Percentiles rank a stretch among this genome's conserved stretches.
phyloP scores from a whole-genome alignment of 1,140 invertebrate species.

The Drosophila tropicalis region DNA sequence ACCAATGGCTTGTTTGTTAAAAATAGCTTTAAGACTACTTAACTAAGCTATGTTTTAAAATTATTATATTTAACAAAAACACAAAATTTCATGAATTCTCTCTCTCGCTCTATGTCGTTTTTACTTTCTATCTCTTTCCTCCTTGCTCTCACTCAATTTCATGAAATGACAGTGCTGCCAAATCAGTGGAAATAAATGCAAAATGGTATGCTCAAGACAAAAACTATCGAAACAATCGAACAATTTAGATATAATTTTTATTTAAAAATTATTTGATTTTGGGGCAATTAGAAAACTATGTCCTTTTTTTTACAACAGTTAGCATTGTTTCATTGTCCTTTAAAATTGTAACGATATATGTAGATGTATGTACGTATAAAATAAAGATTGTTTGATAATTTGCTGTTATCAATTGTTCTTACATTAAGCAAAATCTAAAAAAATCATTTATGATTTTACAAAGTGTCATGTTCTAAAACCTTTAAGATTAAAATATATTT shows the following conservation, averaged over 20 bases:
- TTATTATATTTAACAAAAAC: not conserved
- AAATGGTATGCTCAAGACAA: not conserved
- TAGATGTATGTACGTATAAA: too few relatives aligned
- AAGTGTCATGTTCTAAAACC: too few relatives aligned
- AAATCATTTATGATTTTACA: too few relatives aligned
- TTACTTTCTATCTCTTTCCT: conserved; percentile 3
- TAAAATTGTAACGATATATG: too few relatives aligned
- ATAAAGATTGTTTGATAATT: too few relatives aligned
- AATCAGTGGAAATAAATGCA: not conserved
- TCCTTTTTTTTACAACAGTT: too few relatives aligned
- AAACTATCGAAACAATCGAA: not conserved
- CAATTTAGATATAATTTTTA: not conserved
- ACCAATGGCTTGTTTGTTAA: not conserved
- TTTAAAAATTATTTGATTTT: not conserved
- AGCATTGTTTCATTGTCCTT: too few relatives aligned
- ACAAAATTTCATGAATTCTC: not conserved
- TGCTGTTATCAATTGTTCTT: too few relatives aligned
- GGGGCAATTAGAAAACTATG: too few relatives aligned
- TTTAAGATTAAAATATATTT: not conserved
- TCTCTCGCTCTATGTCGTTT: conserved; percentile 7
- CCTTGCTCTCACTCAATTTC: not conserved
- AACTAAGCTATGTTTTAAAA: not conserved
- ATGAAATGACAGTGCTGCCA: not conserved
- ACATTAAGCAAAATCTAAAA: too few relatives aligned
- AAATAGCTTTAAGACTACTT: not conserved